Evolutionary conservation across 2,888 invertebrate genomes (phyloP).

Genomic region (Tortricodes alternella): DNA sequence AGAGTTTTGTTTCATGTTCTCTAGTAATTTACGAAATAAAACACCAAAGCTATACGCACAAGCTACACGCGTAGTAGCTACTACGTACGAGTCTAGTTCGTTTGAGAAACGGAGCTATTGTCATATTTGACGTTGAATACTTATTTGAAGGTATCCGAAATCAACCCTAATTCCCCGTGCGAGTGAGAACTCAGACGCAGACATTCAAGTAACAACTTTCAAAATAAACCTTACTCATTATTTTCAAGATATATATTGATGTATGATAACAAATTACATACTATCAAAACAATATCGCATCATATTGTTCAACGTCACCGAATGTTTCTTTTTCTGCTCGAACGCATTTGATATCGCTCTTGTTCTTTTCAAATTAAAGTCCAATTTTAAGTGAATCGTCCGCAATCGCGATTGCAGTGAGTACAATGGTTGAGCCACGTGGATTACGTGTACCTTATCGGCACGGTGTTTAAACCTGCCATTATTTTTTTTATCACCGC

Average conservation of each 20-base stretch:
- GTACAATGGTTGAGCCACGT: constrained; percentile 8
- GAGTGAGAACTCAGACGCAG: no score
- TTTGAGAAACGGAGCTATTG: no score
- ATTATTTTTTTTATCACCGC: constrained; percentile 62
- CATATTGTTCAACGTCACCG: neutral
- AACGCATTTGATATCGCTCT: neutral
- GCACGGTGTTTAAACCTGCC: constrained; percentile 49
- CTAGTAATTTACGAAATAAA: no score
- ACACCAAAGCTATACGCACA: no score
- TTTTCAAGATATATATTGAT: neutral
- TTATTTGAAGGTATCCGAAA: no score
- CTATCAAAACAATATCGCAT: neutral
- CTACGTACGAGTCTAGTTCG: no score
- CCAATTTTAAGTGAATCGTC: neutral
- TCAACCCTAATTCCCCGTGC: no score
- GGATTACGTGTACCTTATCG: constrained; percentile 20
- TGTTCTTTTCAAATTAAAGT: neutral
- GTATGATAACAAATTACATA: constrained; percentile 3
- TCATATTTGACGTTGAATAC: no score
- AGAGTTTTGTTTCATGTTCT: no score
- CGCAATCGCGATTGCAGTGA: neutral
- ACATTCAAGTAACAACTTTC: no score
- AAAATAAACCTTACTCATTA: no score
- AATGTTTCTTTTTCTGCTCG: neutral
- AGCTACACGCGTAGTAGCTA: no score